Evolutionary conservation across 2,888 invertebrate species (phyloP).

Genomic region (Arrhopalites spinosus): DNA sequence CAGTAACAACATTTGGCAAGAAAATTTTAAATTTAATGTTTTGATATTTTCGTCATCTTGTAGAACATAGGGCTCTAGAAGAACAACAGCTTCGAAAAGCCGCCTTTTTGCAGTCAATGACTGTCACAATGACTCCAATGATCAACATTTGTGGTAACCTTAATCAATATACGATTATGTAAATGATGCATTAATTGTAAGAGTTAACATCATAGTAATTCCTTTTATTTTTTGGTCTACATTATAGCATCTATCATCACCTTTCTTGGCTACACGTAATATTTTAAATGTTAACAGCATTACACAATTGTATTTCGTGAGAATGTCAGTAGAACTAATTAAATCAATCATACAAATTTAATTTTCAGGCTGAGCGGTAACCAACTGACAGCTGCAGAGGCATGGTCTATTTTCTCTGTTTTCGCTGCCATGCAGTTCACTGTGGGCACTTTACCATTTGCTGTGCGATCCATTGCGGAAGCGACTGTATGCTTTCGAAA

Average conservation of each 20-base stretch:
- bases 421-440: conserved; percentile 62
- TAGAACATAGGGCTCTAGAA: conserved; percentile 59
- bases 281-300: not conserved
- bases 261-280: conserved; percentile 59
- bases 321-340: too few species aligned
- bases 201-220: not conserved
- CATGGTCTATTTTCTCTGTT: conserved; percentile 61
- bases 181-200: too few species aligned
- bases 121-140: conserved; percentile 59
- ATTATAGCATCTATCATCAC: conserved; percentile 59
- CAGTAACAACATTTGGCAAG: too few species aligned
- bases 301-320: not conserved
- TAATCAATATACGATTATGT: too few species aligned
- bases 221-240: not conserved
- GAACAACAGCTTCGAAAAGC: conserved; percentile 59
- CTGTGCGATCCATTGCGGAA: conserved; percentile 59
- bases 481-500: conserved; percentile 59
- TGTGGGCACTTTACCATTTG: conserved; percentile 58
- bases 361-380: conserved; percentile 56
- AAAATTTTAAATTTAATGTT: too few species aligned
- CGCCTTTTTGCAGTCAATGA: conserved; percentile 60
- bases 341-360: too few species aligned
- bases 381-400: conserved; percentile 57
- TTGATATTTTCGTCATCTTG: not conserved
- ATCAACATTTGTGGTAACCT: too few species aligned